Evolutionary conservation across 2,797 vertebrate species (phyloP), one percentile per base, ranked within the genome.

Genomic region (Novumbra hubbsi): DNA sequence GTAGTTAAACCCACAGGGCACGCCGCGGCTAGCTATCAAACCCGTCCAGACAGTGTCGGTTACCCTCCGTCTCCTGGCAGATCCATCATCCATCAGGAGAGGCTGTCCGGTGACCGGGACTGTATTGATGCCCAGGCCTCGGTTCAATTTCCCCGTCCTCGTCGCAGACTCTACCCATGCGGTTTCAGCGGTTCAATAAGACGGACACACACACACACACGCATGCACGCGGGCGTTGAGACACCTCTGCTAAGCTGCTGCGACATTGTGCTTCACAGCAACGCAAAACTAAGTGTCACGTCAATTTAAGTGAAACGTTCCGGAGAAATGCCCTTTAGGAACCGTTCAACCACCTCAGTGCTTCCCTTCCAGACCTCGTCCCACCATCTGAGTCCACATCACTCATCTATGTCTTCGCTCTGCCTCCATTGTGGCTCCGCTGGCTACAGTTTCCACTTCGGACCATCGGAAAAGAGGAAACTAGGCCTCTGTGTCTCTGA

Each of bases 401-500:
- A 82, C 76, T 85, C 78, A 77, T 84, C 84, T 83, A 77, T 78
- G 80, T 84, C 79, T 82, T 63, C 32, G 65, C 70, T 65, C 68
- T 52, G 49, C 38, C 32, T 73, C 76, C 78, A 76, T 62, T 73
- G 79, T 75, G 77, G 74, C 77, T 73, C 64, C 12, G 2, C 34
- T 52, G 77, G 75, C 77, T 73, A 62, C 12, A 2, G 38, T 62
- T 80, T 73, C 76, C 71, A 73, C 76, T 82, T 81, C 17, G 52
- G 72, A 76, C 68, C 19, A 9, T 57, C 73, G 81, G 82, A 73
- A 80, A 48, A 24, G 52, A 15, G 63, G 78, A 87, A 90, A 89
- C 80, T 89, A 82, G 87, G 87, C 88, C 85, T 90, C 72, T 4
- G 24, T 72, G 86, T 88, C 77, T 87, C 76, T 38, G 76, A 85